phyloP scores from a whole-genome alignment of 2,797 vertebrate genomes.

The Benthosema pterotum region DNA sequence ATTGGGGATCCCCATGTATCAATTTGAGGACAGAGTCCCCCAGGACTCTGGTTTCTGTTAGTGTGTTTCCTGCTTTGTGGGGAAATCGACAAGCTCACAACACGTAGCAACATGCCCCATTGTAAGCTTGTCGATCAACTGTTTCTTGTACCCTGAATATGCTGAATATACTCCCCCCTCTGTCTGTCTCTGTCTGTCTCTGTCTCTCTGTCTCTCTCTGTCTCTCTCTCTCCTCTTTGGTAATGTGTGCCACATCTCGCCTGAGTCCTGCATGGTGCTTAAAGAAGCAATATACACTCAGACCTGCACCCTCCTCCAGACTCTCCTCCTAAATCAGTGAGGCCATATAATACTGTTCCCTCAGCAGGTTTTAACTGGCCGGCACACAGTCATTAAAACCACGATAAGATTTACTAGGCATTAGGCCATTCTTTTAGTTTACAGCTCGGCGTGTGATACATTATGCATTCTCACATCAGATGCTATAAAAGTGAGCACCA shows the following conservation, averaged over 20 bases:
- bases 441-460: conserved; percentile 20
- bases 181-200: conserved; percentile 4
- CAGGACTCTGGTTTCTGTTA: no score
- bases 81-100: no score
- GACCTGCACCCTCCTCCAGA: conserved; percentile 9
- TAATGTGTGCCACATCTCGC: conserved; percentile 16
- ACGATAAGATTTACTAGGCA: not conserved
- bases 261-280: conserved; percentile 20
- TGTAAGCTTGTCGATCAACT: no score
- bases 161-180: no score
- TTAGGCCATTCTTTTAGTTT: conserved; percentile 14
- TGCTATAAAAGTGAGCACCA: conserved; percentile 10
- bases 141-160: no score
- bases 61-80: no score
- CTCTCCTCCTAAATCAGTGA: conserved; percentile 20
- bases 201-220: not conserved
- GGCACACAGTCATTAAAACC: not conserved
- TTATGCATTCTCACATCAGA: conserved; percentile 29
- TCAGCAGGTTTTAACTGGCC: conserved; percentile 15
- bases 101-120: no score
- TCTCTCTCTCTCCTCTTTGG: not conserved
- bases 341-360: conserved; percentile 20
- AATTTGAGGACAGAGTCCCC: no score
- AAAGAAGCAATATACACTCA: conserved; percentile 2
- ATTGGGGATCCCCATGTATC: no score